These are phyloP conservation scores for Plusia festucae DNA, from an alignment of 2,888 invertebrate species.

Conservation along the genomic window DNA sequence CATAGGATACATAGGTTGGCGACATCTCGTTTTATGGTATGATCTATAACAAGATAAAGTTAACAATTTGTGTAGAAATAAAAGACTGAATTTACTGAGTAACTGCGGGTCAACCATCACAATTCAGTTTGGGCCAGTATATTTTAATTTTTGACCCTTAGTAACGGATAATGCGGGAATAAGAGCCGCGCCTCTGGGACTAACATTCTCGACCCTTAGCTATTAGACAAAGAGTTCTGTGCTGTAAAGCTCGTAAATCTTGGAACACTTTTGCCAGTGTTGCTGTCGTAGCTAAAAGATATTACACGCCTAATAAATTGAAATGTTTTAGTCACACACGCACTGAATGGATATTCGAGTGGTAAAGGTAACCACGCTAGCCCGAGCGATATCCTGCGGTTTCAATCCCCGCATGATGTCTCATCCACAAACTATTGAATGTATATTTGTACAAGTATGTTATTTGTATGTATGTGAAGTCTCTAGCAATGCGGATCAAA, in stretches of 20 bases:
- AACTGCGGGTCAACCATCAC: not conserved
- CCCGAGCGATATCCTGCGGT: too few species aligned
- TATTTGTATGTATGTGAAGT: too few species aligned
- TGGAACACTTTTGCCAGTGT: conserved; percentile 4
- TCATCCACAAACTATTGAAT: too few species aligned
- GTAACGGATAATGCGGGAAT: not conserved
- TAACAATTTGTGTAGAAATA: not conserved
- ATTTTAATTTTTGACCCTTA: conserved; percentile 4
- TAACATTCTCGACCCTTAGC: not conserved
- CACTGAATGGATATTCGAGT: too few species aligned
- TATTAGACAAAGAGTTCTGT: conserved; percentile 3
- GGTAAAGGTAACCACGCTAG: too few species aligned
- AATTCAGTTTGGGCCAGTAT: conserved; percentile 1
- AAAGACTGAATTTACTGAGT: not conserved
- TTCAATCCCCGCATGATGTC: too few species aligned
- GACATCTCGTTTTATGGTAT: not conserved
- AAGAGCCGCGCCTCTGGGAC: not conserved
- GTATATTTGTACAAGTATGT: too few species aligned
- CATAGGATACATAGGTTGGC: not conserved
- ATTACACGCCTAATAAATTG: not conserved
- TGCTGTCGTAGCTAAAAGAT: not conserved
- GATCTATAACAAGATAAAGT: not conserved
- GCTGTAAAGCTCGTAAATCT: conserved; percentile 1
- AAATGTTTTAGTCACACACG: not conserved
- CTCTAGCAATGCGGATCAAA: too few species aligned